Evolutionary conservation across 2,113 vertebrate genomes (phyloP).

Genomic region (Crotalus viridis): DNA sequence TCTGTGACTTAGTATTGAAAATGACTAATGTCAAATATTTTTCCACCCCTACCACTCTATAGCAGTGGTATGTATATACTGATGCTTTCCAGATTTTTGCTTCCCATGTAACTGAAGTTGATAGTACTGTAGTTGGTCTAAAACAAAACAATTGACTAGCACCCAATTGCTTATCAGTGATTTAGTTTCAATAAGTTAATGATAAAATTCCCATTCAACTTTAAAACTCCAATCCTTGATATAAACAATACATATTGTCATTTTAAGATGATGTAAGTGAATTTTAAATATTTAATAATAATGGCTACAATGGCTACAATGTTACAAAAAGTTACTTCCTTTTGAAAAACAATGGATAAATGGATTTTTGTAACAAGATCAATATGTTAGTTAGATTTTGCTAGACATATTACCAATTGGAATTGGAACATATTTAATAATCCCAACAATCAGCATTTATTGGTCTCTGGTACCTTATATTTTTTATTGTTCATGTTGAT

Average conservation of each 20-base stretch:
- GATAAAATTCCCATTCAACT: not conserved
- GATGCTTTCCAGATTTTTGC: not conserved
- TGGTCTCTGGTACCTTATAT: not conserved
- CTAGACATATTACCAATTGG: not conserved
- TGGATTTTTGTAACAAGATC: not conserved
- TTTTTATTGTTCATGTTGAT: not conserved
- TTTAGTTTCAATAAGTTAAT: not conserved
- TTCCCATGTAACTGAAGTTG: not conserved
- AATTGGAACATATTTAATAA: not conserved
- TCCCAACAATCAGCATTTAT: not conserved
- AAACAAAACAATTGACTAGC: not conserved
- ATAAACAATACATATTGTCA: not conserved
- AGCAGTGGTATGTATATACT: not conserved
- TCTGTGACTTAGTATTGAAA: not conserved
- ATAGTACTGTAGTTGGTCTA: not conserved
- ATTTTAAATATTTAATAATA: not conserved
- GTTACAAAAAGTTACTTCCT: not conserved
- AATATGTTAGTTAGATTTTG: not conserved
- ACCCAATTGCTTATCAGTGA: not conserved
- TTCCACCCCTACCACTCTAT: too few relatives aligned
- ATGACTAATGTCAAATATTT: not conserved
- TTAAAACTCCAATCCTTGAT: not conserved
- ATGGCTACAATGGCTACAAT: too few relatives aligned
- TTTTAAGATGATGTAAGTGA: not conserved
- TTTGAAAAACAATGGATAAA: not conserved